A percentile compares a stretch with the other conserved stretches of the same genome.
These are phyloP conservation scores for Geodia barretti DNA, from an alignment of 37 sponge, comb jelly and placozoan genomes.

Conservation along the genomic window DNA sequence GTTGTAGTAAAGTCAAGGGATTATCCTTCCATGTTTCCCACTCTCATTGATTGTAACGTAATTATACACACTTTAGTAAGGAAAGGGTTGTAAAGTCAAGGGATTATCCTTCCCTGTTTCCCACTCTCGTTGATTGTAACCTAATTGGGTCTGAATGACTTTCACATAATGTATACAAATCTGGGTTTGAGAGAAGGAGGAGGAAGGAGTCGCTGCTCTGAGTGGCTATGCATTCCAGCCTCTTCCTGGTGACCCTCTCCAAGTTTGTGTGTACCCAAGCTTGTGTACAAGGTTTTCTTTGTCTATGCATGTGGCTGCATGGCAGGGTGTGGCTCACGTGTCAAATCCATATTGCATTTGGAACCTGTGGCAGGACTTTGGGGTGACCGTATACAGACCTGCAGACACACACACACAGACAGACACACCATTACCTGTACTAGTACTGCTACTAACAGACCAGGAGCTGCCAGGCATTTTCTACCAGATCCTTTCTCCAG, in stretches of 20 bases:
- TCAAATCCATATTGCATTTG: constrained; percentile 53
- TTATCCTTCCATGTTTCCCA: no score
- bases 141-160: no score
- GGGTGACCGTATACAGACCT: constrained; percentile 56
- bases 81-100: no score
- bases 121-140: no score
- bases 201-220: constrained; percentile 11
- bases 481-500: constrained; percentile 10
- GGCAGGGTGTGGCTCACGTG: constrained; percentile 58
- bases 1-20: no score
- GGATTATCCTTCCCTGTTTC: no score
- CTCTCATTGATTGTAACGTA: no score
- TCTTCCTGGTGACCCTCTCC: constrained; percentile 7
- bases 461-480: constrained; percentile 68
- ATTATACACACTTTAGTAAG: no score
- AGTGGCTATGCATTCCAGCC: constrained; percentile 64
- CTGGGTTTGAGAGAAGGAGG: no score
- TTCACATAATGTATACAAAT: no score
- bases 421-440: neutral
- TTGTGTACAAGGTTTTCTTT: neutral
- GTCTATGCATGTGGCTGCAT: neutral
- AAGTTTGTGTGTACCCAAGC: neutral
- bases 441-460: no score
- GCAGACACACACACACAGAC: neutral
- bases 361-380: constrained; percentile 82